Evolutionary conservation across 2,888 invertebrate species (phyloP).

Genomic region (Boloria euphrosyne): DNA sequence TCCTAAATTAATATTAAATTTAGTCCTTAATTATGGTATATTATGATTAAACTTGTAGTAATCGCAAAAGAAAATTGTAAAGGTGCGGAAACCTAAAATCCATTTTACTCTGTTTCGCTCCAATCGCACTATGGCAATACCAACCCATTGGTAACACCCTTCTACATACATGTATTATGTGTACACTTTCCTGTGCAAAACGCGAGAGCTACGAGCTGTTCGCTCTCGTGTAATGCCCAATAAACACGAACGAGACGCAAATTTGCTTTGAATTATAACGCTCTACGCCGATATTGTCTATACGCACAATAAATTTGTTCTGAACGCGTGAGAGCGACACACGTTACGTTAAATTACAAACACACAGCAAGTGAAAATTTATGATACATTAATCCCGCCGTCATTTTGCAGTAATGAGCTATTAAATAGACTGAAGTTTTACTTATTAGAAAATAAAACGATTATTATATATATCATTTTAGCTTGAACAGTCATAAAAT

Average conservation of each 20-base stretch:
- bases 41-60: too few relatives aligned
- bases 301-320: slow-evolving; percentile 33
- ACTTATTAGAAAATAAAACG: not conserved
- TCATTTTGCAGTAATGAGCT: slow-evolving; percentile 4
- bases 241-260: slow-evolving; percentile 32
- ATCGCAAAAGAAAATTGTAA: too few relatives aligned
- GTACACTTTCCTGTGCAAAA: slow-evolving; percentile 8
- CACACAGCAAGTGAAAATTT: slow-evolving; percentile 13
- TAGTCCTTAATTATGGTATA: too few relatives aligned
- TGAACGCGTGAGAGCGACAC: slow-evolving; percentile 12
- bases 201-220: slow-evolving; percentile 11
- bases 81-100: too few relatives aligned
- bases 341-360: slow-evolving; percentile 30
- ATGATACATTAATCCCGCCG: slow-evolving; percentile 14
- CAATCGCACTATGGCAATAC: too few relatives aligned
- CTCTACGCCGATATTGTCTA: slow-evolving; percentile 27
- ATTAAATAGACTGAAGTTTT: not conserved
- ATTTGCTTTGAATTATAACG: slow-evolving; percentile 32
- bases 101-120: too few relatives aligned
- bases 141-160: too few relatives aligned
- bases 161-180: not conserved
- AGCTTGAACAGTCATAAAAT: not conserved
- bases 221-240: slow-evolving; percentile 22
- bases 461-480: not conserved
- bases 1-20: too few relatives aligned